phyloP scores from a whole-genome alignment of 2,113 vertebrate species.

The Hylia prasina region DNA sequence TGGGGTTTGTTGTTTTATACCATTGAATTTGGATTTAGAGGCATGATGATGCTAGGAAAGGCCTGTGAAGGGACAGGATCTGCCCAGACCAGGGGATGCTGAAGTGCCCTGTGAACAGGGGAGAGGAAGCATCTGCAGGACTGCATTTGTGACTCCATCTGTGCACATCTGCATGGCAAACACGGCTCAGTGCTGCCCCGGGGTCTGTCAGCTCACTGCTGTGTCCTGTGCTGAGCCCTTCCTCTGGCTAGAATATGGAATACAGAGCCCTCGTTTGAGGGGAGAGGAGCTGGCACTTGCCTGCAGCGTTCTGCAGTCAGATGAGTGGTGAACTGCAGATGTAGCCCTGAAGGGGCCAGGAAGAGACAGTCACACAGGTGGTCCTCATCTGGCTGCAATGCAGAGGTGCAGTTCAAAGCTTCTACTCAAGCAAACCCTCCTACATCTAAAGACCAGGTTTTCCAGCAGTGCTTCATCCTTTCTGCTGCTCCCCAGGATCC shows the following conservation, averaged over 20 bases:
- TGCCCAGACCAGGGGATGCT: not conserved
- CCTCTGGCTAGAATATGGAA: not conserved
- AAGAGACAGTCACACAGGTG: not conserved
- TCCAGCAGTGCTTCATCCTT: not conserved
- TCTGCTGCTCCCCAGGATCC: not conserved
- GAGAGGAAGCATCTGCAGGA: not conserved
- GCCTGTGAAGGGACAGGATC: not conserved
- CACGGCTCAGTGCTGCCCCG: not conserved
- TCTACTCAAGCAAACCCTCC: not conserved
- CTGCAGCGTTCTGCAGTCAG: not conserved
- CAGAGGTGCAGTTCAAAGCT: not conserved
- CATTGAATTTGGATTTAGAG: not conserved
- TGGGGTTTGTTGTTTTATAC: not conserved
- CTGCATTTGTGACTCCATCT: not conserved
- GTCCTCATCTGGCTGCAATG: not conserved
- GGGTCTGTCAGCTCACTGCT: not conserved
- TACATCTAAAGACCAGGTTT: fast-evolving
- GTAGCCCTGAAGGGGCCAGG: not conserved
- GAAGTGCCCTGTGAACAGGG: not conserved
- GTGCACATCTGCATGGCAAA: not conserved
- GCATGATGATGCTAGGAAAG: not conserved
- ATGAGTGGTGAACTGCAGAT: not conserved
- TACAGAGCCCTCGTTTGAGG: not conserved
- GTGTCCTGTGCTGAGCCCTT: not conserved
- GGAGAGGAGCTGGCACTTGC: not conserved